phyloP scores from a whole-genome alignment of 2,888 invertebrate genomes.

The Tenthredo distinguenda region DNA sequence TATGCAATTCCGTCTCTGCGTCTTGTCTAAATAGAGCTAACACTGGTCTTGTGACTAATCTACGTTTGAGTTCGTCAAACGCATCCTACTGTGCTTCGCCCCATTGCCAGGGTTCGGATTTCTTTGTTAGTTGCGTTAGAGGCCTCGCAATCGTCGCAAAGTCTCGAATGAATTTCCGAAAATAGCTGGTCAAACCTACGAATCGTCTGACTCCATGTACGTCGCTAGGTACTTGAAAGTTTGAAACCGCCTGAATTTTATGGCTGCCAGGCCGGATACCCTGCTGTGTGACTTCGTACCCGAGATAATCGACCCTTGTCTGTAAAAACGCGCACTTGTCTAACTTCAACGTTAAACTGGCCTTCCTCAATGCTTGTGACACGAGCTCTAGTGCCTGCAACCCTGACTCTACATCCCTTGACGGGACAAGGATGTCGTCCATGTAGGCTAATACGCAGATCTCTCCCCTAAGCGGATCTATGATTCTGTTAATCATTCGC shows the following conservation, averaged over 20 bases:
- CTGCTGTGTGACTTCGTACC: not conserved
- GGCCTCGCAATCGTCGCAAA: slow-evolving; percentile 53
- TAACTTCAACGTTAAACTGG: slow-evolving; percentile 55
- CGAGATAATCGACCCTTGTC: slow-evolving; percentile 55
- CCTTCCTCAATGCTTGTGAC: slow-evolving; percentile 42
- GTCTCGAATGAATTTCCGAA: too few relatives aligned
- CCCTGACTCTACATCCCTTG: not conserved
- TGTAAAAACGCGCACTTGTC: slow-evolving; percentile 56
- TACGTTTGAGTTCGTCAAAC: slow-evolving; percentile 55
- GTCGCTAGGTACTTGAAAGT: too few relatives aligned
- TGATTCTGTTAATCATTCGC: not conserved
- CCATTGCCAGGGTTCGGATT: slow-evolving; percentile 56
- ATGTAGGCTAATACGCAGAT: slow-evolving; percentile 18
- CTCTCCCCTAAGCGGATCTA: not conserved
- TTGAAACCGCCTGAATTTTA: too few relatives aligned
- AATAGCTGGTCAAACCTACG: too few relatives aligned
- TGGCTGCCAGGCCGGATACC: too few relatives aligned
- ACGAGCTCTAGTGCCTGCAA: slow-evolving; percentile 44
- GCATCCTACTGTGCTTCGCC: slow-evolving; percentile 46
- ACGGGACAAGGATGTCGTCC: slow-evolving; percentile 25
- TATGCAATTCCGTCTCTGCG: too few relatives aligned
- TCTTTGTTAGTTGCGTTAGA: slow-evolving; percentile 56
- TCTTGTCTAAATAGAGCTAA: too few relatives aligned
- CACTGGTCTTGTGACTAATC: too few relatives aligned
- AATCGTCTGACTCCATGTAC: too few relatives aligned